Evolutionary conservation across 1,140 invertebrate species (phyloP), one percentile per base, ranked within the genome.

Genomic region (Geopemphigus sp.): DNA sequence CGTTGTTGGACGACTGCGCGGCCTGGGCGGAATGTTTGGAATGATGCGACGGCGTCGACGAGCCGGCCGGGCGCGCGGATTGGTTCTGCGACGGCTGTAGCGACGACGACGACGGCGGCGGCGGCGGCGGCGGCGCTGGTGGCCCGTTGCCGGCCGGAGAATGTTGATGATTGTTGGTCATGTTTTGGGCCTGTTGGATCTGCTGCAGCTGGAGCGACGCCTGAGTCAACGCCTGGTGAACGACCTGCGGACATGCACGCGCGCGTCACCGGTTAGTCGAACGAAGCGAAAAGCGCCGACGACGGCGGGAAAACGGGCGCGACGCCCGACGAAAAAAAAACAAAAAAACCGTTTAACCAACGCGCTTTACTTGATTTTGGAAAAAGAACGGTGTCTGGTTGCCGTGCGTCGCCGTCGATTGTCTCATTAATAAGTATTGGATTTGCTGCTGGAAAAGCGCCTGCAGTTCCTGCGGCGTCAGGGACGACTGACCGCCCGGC

Each of bases 341-440:
- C n/a, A n/a, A n/a, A n/a, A n/a, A n/a, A n/a, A n/a, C n/a, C n/a
- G n/a, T n/a, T n/a, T n/a, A n/a, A n/a, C n/a, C n/a, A n/a, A n/a
- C 32, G 32, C 3, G n/a, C 26, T 83, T 84, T 85, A 93, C 92
- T 89, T 93, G 92, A 87, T 93, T 94, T 84, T 93, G 92, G 22
- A 94, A 86, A 84, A 94, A 91, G 82, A 93, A 91, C 85, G 92
- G 92, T 24, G 91, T 88, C 82, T 92, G 91, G 86, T 82, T 70
- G 85, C 81, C 82, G 92, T 88, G 86, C 92, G 89, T 11, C 53
- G 81, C 61, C 82, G 84, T 81, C 32, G 86, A 81, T 80, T 89
- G 87, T 82, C 90, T 91, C 82, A 93, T 88, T 85, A 93, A 89
- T 2, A 92, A 89, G 70, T 93, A 88, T 82, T 93, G 92, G 83